Conservation (phyloP, 2,113 vertebrate species). For the Vulpes lagopus region DNA sequence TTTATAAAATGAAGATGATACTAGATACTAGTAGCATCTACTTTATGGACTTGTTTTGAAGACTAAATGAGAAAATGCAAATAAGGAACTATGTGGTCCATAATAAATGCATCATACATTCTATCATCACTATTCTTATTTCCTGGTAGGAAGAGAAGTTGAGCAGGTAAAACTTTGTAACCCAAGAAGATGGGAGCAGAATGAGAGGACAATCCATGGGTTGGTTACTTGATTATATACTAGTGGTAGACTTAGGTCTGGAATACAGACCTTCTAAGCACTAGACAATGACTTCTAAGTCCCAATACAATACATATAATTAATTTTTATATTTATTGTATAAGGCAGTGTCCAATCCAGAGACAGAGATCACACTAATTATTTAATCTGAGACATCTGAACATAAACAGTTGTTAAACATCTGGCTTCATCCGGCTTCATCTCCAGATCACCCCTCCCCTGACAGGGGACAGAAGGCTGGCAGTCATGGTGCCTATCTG, state of each 20-base stretch:
- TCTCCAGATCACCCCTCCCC: background rate
- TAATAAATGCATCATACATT: background rate
- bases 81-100: background rate
- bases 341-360: background rate
- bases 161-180: background rate
- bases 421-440: background rate
- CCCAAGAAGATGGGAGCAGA: background rate
- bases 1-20: background rate
- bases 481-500: background rate
- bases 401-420: background rate
- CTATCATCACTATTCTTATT: background rate
- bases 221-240: fast-evolving
- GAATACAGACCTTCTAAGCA: background rate
- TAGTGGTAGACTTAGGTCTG: background rate
- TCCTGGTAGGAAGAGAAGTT: background rate
- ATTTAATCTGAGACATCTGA: background rate
- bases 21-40: no score
- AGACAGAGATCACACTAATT: background rate
- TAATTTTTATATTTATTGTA: background rate
- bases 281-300: background rate
- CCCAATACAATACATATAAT: background rate
- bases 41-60: background rate
- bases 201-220: background rate
- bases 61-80: background rate
- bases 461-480: background rate